Base-by-base conservation (phyloP, 1,140 invertebrate genomes). In the Hylyphantes graminicola region DNA sequence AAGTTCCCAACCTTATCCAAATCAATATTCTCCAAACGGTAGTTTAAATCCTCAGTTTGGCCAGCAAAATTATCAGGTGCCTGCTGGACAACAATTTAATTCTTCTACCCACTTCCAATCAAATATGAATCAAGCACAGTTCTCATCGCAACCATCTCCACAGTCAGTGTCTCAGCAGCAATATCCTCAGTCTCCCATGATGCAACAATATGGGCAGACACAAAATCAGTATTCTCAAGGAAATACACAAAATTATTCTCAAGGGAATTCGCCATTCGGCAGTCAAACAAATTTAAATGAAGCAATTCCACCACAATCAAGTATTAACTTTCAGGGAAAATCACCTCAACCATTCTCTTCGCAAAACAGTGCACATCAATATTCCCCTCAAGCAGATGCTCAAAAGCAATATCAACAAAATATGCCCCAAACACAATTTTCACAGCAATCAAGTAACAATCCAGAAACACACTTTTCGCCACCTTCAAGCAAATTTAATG, bases 141-240 rank as follows among this genome's bases (percentile, higher is more conserved):
- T 59, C 54, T 73, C 67, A 57, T 21, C 79, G 13, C 70, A 64
- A 74, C 9, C 79, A 61, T 72, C 57, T 64, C 13, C 61, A n/a
- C 77, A 80, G 15, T 70, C 77, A 19, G 19, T 19, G 57, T 57
- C 64, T 67, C 76, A 78, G 13, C 35, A 57, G 17, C 70, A 64
- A 48, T 83, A 67, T 83, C 19, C 59, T 83, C 80, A 74, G 13
- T 55, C 80, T n/a, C 1, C 79, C 10, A 3, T 59, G 9, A 13
- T 81, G 50, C 68, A 81, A 63, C 77, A 81, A 21, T 81, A 54
- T 81, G 54, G 55, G 7, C 79, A 81, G 10, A 17, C 68, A 53
- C 79, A 81, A 48, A 80, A 70, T 59, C 77, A 81, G 9, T 81
- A 54, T 54, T 53, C 79, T 53, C 68, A 51, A 57, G 67, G 48